A percentile compares a stretch with the other conserved stretches of the same genome.
These are phyloP conservation scores for Jacana jacana DNA, from an alignment of 2,113 vertebrate species.

Conservation along the genomic window DNA sequence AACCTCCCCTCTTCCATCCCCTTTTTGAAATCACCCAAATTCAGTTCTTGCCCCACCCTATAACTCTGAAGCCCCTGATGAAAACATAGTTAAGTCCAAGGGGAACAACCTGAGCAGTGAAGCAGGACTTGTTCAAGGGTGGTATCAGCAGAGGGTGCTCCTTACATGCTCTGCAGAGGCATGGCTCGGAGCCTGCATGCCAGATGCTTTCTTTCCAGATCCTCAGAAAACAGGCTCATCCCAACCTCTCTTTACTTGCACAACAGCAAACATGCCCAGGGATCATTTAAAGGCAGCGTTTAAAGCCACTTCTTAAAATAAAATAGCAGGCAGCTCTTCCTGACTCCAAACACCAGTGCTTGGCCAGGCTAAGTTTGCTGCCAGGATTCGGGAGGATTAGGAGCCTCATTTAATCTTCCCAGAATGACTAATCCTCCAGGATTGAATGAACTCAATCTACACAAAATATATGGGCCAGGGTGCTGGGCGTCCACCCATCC, in stretches of 20 bases:
- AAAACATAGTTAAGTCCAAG: neutral
- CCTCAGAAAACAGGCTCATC: neutral
- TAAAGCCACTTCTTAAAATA: neutral
- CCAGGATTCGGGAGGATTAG: neutral
- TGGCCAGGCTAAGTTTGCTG: neutral
- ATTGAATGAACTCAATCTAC: neutral
- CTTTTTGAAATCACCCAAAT: neutral
- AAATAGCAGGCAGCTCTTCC: neutral
- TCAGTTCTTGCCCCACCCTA: neutral
- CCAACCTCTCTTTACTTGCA: neutral
- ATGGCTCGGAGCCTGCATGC: neutral
- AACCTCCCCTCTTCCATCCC: too few relatives aligned
- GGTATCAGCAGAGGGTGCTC: neutral
- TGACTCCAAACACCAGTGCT: neutral
- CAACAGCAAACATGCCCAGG: neutral
- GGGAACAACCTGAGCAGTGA: neutral
- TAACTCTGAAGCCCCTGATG: neutral
- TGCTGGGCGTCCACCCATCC: neutral
- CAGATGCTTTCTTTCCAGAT: neutral
- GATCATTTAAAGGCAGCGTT: neutral
- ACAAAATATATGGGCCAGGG: neutral
- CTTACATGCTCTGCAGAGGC: fast-evolving
- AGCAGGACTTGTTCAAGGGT: fast-evolving
- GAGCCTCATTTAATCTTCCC: neutral
- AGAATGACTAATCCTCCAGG: neutral